These are phyloP conservation scores for Hybos culiciformis DNA, from an alignment of 2,888 invertebrate species.

Conservation along the genomic window DNA sequence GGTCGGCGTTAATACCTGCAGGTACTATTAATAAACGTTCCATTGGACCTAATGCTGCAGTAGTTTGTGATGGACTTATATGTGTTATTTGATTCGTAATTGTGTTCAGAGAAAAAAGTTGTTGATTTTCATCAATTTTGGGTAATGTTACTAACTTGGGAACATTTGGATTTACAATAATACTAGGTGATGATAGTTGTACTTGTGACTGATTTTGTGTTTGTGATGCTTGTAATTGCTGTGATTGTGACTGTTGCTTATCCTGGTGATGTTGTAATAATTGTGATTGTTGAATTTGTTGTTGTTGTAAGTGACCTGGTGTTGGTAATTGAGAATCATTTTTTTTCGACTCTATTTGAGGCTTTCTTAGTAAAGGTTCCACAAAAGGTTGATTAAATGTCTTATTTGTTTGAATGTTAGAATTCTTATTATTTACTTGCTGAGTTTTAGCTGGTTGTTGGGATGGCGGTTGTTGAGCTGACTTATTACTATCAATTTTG, in stretches of 20 bases:
- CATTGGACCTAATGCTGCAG: constrained; percentile 33
- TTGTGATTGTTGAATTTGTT: background rate
- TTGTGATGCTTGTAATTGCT: constrained; percentile 3
- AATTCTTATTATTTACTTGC: constrained; percentile 2
- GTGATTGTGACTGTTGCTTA: constrained; percentile 10
- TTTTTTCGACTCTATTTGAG: no score
- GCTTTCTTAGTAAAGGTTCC: no score
- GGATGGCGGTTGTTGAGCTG: constrained; percentile 8
- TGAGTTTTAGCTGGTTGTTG: constrained; percentile 11
- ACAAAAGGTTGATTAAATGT: no score
- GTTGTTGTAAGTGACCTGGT: constrained; percentile 5
- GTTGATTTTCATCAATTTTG: constrained; percentile 33
- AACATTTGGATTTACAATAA: constrained; percentile 9
- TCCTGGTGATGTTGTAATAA: background rate
- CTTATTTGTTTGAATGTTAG: background rate
- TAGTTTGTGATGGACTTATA: constrained; percentile 32
- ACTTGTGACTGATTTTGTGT: constrained; percentile 3
- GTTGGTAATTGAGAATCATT: no score
- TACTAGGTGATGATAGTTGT: constrained; percentile 6
- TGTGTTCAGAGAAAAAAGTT: constrained; percentile 34
- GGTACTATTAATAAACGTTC: constrained; percentile 34
- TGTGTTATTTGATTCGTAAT: constrained; percentile 36
- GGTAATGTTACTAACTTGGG: constrained; percentile 31
- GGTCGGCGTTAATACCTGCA: constrained; percentile 35
- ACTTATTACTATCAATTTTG: constrained; percentile 12